Evolutionary conservation across 1,140 invertebrate genomes (phyloP).

Genomic region (Bombus consobrinus): DNA sequence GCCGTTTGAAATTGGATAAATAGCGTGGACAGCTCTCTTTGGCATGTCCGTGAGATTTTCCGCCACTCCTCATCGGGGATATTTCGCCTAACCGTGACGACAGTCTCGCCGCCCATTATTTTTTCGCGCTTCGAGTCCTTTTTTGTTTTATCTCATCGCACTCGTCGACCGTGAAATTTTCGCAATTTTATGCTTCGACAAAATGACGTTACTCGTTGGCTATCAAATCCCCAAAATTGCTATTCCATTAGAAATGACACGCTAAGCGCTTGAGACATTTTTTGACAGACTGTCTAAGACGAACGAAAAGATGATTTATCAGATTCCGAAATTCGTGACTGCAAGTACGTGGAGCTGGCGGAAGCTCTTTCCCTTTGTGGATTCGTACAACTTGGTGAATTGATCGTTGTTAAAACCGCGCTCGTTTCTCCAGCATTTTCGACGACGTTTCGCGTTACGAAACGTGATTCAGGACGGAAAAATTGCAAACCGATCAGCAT

Average conservation of each 20-base stretch:
- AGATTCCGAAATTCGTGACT: background rate
- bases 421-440: background rate
- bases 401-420: slow-evolving; percentile 13
- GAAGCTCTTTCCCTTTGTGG: too few species aligned
- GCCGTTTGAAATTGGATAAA: slow-evolving; percentile 57
- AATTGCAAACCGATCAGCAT: background rate
- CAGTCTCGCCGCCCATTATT: too few species aligned
- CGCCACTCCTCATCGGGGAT: slow-evolving; percentile 10
- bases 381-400: background rate
- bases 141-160: background rate
- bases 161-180: background rate
- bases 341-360: background rate
- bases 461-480: background rate
- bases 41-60: slow-evolving; percentile 8
- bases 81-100: background rate
- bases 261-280: too few species aligned
- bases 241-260: too few species aligned
- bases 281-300: too few species aligned
- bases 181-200: background rate
- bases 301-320: background rate
- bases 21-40: slow-evolving; percentile 29
- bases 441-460: background rate
- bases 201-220: too few species aligned
- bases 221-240: background rate
- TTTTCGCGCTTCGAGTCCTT: background rate